These are phyloP conservation scores for Coregonus clupeaformis DNA, from an alignment of 2,113 vertebrate genomes.

Conservation along the genomic window DNA sequence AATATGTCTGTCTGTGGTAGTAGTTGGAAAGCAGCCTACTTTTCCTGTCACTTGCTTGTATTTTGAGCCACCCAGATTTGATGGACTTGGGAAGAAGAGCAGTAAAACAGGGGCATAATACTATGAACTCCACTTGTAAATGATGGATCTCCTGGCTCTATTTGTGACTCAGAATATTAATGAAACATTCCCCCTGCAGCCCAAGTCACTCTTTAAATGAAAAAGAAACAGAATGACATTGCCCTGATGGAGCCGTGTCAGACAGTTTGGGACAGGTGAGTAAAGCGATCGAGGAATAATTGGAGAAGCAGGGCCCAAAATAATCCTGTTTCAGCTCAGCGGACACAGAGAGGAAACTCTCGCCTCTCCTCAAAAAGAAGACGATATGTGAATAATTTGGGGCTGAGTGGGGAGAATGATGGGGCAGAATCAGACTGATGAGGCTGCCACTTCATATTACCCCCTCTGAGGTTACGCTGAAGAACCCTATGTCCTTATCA, in stretches of 20 bases:
- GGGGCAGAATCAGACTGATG: background rate
- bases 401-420: slow-evolving; percentile 3
- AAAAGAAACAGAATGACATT: background rate
- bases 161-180: slow-evolving; percentile 69
- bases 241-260: slow-evolving; percentile 14
- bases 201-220: background rate
- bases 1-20: too few relatives aligned
- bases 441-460: background rate
- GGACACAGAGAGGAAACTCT: slow-evolving; percentile 18
- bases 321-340: slow-evolving; percentile 16
- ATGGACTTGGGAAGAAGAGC: too few relatives aligned
- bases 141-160: slow-evolving; percentile 36
- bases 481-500: background rate
- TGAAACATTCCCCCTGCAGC: slow-evolving; percentile 48
- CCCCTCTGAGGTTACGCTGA: background rate
- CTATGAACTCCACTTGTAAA: slow-evolving; percentile 46
- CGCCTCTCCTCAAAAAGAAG: slow-evolving; percentile 8
- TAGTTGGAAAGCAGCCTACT: too few relatives aligned
- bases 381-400: slow-evolving; percentile 4
- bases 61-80: slow-evolving; percentile 1
- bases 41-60: too few relatives aligned
- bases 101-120: background rate
- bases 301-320: slow-evolving; percentile 25
- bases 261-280: slow-evolving; percentile 19
- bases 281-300: slow-evolving; percentile 28